Percentiles rank a stretch among this genome's conserved stretches.
Conservation (phyloP, 2,888 invertebrate genomes). For the Colletes collaris region DNA sequence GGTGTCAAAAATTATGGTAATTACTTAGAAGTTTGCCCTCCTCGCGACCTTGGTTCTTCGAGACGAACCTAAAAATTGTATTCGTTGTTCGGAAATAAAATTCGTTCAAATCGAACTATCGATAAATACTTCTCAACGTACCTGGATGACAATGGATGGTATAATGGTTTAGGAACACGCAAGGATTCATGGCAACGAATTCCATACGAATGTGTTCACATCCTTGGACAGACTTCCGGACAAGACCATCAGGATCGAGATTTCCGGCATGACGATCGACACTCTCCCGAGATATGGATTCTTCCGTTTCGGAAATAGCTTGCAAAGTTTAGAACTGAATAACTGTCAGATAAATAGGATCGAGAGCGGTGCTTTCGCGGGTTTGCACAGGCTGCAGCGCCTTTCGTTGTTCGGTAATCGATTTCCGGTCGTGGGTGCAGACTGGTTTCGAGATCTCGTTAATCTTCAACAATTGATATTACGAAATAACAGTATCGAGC, state of each 20-base stretch:
- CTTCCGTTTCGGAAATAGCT: slow-evolving; percentile 75
- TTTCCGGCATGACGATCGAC: slow-evolving; percentile 66
- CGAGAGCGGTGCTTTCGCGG: slow-evolving; percentile 73
- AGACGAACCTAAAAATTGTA: too few relatives aligned
- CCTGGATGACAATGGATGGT: too few relatives aligned
- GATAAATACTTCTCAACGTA: not conserved
- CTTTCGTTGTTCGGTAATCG: slow-evolving; percentile 68
- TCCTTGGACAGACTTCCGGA: slow-evolving; percentile 72
- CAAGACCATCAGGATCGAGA: slow-evolving; percentile 69
- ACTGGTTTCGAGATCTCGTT: slow-evolving; percentile 73
- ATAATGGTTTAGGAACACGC: slow-evolving; percentile 8
- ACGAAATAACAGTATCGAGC: slow-evolving; percentile 62
- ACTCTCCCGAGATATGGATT: slow-evolving; percentile 68
- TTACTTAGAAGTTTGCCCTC: too few relatives aligned
- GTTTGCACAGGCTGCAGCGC: slow-evolving; percentile 71
- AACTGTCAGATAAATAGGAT: slow-evolving; percentile 68
- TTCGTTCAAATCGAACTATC: too few relatives aligned
- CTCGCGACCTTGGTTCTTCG: too few relatives aligned
- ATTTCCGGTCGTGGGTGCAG: slow-evolving; percentile 53
- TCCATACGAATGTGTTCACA: slow-evolving; percentile 54
- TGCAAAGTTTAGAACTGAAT: slow-evolving; percentile 69
- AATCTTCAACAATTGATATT: slow-evolving; percentile 69
- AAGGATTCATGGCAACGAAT: slow-evolving; percentile 37
- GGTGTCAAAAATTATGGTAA: too few relatives aligned
- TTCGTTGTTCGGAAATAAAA: too few relatives aligned